Evolutionary conservation across 2,888 invertebrate species (phyloP), one percentile per base, ranked within the genome.

Genomic region (Dioctria linearis): DNA sequence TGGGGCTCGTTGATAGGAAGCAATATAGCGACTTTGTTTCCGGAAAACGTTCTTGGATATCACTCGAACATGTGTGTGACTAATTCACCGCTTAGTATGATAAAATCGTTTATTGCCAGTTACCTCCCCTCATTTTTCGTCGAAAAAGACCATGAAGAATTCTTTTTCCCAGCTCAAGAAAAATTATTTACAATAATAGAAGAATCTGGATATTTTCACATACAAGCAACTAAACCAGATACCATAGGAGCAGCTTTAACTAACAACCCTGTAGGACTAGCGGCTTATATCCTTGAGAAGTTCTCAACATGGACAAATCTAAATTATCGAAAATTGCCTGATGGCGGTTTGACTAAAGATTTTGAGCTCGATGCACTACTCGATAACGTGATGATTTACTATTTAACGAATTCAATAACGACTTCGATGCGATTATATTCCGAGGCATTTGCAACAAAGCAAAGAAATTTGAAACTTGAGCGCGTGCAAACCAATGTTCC

Each of bases 331-430:
- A 85, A 88, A 46, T 87, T 88, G 43, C 86, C 90, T 0, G 94
- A 95, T 84, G 95, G 95, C 6, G 94, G 93, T 1, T 87, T 96
- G 0, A 88, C 89, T 0, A 89, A 91, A 82, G 92, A 92, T 83
- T 94, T 91, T 86, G 91, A 92, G 0, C 88, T 93, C 80, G 94
- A 94, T 75, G 93, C 94, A 83, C 89, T 97, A 13, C 87, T 96
- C 6, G 95, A 96, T 84, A 95, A 95, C 85, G 87, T 96, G 5
- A 95, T 95, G 94, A 88, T 96, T 69, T 97, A 96, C 88, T 97
- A 96, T 95, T 86, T 92, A 0, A 92, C 93, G 0, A 92, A 92
- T 75, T 92, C 93, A 6, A 94, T 95, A 8, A 94, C 94, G 0
- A 93, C 95, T 0, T 93, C 95, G 0, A 90, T 93, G 89, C 90